Conservation (phyloP, 2,888 invertebrate species). For the Perdita meconis region DNA sequence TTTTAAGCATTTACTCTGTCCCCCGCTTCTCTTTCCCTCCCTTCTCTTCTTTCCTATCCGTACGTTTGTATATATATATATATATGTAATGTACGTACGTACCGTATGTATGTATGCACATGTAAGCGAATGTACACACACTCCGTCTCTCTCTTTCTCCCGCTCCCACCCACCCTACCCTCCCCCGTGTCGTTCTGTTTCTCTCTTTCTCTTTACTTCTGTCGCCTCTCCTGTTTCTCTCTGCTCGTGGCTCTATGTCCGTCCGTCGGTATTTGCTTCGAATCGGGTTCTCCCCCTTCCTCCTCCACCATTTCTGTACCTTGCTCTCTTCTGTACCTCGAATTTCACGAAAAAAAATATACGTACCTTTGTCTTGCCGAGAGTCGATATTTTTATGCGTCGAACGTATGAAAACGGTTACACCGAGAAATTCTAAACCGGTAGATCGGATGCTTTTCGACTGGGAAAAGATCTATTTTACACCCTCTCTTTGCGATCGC, state of each 20-base stretch:
- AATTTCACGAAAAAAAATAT: constrained; percentile 64
- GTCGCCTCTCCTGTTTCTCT: constrained; percentile 38
- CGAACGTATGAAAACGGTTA: constrained; percentile 21
- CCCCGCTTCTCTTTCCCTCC: constrained; percentile 74
- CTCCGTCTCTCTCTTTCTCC: constrained; percentile 54
- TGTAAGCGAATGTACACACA: constrained; percentile 48
- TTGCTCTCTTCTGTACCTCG: constrained; percentile 55
- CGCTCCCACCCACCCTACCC: constrained; percentile 21
- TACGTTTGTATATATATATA: constrained; percentile 19
- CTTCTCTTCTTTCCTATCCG: constrained; percentile 58
- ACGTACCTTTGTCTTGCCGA: constrained; percentile 57
- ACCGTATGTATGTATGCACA: neutral
- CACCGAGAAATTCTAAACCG: constrained; percentile 6
- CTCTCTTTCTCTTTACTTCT: constrained; percentile 39
- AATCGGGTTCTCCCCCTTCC: constrained; percentile 74
- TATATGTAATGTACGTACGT: constrained; percentile 8
- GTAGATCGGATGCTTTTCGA: constrained; percentile 14
- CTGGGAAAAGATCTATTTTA: neutral
- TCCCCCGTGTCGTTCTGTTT: constrained; percentile 13
- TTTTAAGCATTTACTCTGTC: constrained; percentile 84
- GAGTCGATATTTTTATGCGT: constrained; percentile 50
- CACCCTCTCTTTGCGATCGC: neutral
- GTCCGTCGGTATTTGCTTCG: constrained; percentile 79
- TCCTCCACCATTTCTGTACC: constrained; percentile 44
- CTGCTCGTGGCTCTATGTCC: constrained; percentile 55